phyloP scores from a whole-genome alignment of 1,140 invertebrate species.

The Eufriesea mexicana region DNA sequence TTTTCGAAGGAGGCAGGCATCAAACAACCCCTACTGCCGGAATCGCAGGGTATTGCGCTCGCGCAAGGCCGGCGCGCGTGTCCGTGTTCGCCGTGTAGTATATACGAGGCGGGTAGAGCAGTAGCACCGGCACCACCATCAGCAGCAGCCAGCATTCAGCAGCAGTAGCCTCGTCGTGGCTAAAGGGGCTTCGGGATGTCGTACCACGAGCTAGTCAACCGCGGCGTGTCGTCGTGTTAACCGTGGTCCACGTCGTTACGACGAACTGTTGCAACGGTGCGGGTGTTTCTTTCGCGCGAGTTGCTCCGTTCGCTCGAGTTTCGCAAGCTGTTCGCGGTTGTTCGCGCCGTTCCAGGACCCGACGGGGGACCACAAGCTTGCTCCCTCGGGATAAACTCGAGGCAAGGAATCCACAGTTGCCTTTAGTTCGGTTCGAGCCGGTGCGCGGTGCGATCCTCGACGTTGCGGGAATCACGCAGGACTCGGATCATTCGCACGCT shows the following conservation, averaged over 20 bases:
- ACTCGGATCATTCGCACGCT: neutral
- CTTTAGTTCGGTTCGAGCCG: neutral
- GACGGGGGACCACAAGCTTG: neutral
- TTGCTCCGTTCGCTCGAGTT: neutral
- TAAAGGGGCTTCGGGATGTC: conserved; percentile 62
- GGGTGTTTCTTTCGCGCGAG: conserved; percentile 18
- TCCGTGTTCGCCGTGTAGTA: conserved; percentile 64
- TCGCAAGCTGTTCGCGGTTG: neutral
- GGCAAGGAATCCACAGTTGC: neutral
- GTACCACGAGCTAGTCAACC: conserved; percentile 59
- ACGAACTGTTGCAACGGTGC: conserved; percentile 12
- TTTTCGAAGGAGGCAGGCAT: conserved; percentile 65
- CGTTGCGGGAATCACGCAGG: neutral
- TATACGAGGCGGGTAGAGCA: conserved; percentile 63
- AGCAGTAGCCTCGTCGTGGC: conserved; percentile 64
- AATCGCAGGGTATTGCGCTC: conserved; percentile 67
- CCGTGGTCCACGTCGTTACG: conserved; percentile 38
- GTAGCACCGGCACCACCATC: conserved; percentile 70
- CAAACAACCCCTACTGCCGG: conserved; percentile 65
- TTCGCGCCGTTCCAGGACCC: neutral
- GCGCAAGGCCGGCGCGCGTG: conserved; percentile 67
- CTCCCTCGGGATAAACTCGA: neutral
- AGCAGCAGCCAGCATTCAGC: conserved; percentile 67
- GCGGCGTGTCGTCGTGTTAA: conserved; percentile 64
- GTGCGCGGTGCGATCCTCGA: conserved; percentile 30